These are phyloP conservation scores for Chromoteleia sp. DNA, from an alignment of 2,888 invertebrate genomes.

Conservation along the genomic window DNA sequence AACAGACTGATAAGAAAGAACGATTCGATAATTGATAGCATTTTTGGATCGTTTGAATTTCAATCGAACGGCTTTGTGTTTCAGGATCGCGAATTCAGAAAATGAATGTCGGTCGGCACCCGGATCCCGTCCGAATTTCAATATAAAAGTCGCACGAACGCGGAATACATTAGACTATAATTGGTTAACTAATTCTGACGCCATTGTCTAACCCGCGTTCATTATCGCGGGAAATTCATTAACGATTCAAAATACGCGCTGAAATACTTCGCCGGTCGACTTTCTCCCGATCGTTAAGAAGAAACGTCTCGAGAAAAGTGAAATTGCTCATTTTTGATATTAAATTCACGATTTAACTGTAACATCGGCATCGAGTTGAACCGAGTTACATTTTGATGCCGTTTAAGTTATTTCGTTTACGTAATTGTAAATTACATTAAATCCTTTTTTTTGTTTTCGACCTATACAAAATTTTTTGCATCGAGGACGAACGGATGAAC, in stretches of 20 bases:
- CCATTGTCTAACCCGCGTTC: slow-evolving; percentile 46
- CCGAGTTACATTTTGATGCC: slow-evolving; percentile 2
- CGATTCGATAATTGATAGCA: too few species aligned
- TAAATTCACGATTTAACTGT: slow-evolving; percentile 67
- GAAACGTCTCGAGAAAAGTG: slow-evolving; percentile 72
- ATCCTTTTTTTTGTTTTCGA: slow-evolving; percentile 4
- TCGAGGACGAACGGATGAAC: too few species aligned
- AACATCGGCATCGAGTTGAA: slow-evolving; percentile 47
- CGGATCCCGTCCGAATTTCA: slow-evolving; percentile 26
- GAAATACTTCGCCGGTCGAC: slow-evolving; percentile 62
- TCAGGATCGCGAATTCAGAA: not conserved
- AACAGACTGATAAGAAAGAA: not conserved
- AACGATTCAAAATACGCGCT: slow-evolving; percentile 69
- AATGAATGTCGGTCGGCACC: slow-evolving; percentile 34
- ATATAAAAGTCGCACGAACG: not conserved
- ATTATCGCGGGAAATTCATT: slow-evolving; percentile 54
- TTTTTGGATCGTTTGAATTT: too few species aligned
- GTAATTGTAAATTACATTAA: too few species aligned
- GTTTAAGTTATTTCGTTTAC: slow-evolving; percentile 16
- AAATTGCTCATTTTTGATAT: slow-evolving; percentile 68
- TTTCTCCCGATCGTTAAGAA: slow-evolving; percentile 70
- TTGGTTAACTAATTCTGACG: slow-evolving; percentile 52
- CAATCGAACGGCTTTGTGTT: not conserved
- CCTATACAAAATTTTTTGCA: too few species aligned
- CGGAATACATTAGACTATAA: slow-evolving; percentile 48